A percentile compares a stretch with the other conserved stretches of the same genome.
These are phyloP conservation scores for Coelinius sp. DNA, from an alignment of 2,888 invertebrate genomes.

Conservation along the genomic window DNA sequence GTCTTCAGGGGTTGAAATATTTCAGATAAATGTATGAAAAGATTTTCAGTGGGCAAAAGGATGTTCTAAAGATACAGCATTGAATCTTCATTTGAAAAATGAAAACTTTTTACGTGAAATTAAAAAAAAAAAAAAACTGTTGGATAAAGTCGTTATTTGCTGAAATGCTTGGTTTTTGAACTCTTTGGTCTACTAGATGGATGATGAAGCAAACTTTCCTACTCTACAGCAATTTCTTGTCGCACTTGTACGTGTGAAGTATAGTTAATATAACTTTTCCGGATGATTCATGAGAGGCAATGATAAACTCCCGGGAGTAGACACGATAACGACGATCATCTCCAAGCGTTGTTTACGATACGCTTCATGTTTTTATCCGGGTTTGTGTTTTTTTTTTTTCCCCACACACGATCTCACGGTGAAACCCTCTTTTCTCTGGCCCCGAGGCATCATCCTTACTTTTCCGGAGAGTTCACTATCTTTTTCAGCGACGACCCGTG, in stretches of 20 bases:
- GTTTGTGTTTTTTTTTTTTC: neutral
- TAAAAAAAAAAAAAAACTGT: neutral
- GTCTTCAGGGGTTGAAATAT: neutral
- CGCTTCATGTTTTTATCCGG: neutral
- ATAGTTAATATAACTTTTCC: conserved; percentile 1
- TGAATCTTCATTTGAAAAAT: conserved; percentile 12
- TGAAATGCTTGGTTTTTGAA: neutral
- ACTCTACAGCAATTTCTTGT: neutral
- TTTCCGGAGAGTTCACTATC: neutral
- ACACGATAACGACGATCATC: conserved; percentile 15
- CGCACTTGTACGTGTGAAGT: conserved; percentile 6
- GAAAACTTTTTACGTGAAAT: neutral
- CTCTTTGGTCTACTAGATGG: neutral
- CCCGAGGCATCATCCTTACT: neutral
- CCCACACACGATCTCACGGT: neutral
- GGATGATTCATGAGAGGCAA: conserved; percentile 1
- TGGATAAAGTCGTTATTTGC: neutral
- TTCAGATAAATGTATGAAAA: neutral
- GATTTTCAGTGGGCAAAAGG: conserved; percentile 55
- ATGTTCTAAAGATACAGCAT: conserved; percentile 52
- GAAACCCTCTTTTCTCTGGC: neutral
- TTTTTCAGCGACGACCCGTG: neutral
- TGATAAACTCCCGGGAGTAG: conserved; percentile 11
- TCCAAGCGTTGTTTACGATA: conserved; percentile 14
- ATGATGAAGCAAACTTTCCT: neutral